Percentiles rank a stretch among this genome's conserved stretches.
These are phyloP conservation scores for Perognathus longimembris DNA, from an alignment of 2,113 vertebrate species.

Conservation along the genomic window DNA sequence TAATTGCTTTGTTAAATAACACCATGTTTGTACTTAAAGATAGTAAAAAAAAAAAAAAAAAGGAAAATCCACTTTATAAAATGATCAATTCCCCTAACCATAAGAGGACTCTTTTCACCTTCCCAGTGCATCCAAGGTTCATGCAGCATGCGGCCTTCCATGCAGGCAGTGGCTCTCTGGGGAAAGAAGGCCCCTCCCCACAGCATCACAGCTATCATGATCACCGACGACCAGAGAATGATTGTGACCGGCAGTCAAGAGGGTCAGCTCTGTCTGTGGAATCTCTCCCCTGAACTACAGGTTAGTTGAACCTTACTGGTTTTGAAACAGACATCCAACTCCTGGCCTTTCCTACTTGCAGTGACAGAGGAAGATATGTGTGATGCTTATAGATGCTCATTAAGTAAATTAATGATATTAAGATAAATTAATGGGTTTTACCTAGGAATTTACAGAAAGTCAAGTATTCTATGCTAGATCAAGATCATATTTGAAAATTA, in stretches of 20 bases:
- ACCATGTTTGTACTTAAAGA: too few species aligned
- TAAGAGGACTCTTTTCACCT: not conserved
- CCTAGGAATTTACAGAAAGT: constrained; percentile 46
- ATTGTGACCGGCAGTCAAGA: constrained; percentile 90
- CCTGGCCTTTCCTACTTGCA: not conserved
- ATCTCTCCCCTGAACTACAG: constrained; percentile 87
- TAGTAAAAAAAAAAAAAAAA: too few species aligned
- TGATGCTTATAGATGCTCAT: not conserved
- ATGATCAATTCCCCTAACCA: not conserved
- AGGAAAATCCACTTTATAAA: not conserved
- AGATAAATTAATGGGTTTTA: constrained; percentile 33
- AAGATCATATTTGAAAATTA: constrained; percentile 31
- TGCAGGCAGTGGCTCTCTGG: constrained; percentile 86
- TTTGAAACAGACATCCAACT: not conserved
- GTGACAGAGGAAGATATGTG: not conserved
- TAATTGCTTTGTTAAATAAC: too few species aligned
- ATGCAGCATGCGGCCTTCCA: constrained; percentile 78
- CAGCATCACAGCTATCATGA: constrained; percentile 89
- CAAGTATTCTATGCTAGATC: not conserved
- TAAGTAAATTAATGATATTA: too few species aligned
- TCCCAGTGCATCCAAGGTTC: constrained; percentile 68
- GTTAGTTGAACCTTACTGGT: constrained; percentile 76
- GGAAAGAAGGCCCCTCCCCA: constrained; percentile 87
- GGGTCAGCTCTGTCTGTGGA: constrained; percentile 91
- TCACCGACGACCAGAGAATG: constrained; percentile 89